Base-by-base conservation (phyloP, 2,797 vertebrate species). In the Semaprochilodus insignis region DNA sequence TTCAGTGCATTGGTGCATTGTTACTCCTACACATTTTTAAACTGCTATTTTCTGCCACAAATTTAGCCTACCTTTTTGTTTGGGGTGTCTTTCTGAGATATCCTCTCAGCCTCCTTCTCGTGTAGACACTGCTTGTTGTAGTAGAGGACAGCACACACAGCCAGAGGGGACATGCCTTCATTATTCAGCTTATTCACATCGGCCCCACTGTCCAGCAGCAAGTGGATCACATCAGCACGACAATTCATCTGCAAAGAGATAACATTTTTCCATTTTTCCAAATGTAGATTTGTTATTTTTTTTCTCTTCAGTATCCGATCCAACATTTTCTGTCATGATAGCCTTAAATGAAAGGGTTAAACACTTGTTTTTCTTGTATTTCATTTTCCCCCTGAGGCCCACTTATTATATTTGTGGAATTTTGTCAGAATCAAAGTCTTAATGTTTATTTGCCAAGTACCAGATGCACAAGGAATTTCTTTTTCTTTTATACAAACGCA, bases 141-240 rank as follows among this genome's bases (percentile, higher is more conserved):
- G 86, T 94, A 95, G 19, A 96, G 93, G 19, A 97, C 90, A 70
- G 93, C 86, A 81, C 96, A 95, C 78, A 95, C 93, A 63, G 93
- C 92, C 78, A 98, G 90, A 0, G 95, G 91, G 0, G 95, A 95
- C 90, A 97, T 89, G 80, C 95, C 96, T 82, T 98, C 96, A 2
- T 91, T 86, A 0, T 94, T 96, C 85, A 92, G 25, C 89, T 95
- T 95, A 90, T 97, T 95, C 84, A 98, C 94, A 6, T 96, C 92
- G 0, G 92, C 96, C 31, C 97, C 96, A 0, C 74, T 88, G 88
- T 98, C 94, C 88, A 98, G 89, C 85, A 98, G 93, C 54, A 96
- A 91, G 76, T 91, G 92, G 87, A 97, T 91, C 34, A 97, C 86
- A 34, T 95, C 82, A 10, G 89, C 67, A 21, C 94, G 94, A 81